Percentiles rank a stretch among this genome's conserved stretches.
phyloP scores from a whole-genome alignment of 2,797 vertebrate species.

The Myripristis murdjan region DNA sequence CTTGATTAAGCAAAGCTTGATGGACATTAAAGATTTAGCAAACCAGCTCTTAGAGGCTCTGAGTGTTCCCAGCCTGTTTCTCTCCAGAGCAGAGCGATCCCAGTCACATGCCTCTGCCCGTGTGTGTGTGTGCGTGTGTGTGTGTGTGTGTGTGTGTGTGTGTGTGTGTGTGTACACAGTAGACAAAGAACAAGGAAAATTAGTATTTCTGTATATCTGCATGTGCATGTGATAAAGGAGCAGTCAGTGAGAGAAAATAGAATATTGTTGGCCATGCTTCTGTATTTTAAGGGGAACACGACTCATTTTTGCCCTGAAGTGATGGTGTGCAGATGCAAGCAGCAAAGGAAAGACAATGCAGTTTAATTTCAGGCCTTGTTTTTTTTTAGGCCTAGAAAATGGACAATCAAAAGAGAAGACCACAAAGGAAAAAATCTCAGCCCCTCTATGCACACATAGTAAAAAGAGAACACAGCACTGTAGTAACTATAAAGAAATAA shows the following conservation, averaged over 20 bases:
- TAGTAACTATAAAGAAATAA: too few species aligned
- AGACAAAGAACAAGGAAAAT: not conserved
- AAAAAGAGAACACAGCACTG: too few species aligned
- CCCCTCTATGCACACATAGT: too few species aligned
- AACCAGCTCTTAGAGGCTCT: conserved; percentile 37
- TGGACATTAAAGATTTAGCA: conserved; percentile 67
- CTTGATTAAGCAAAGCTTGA: conserved; percentile 46
- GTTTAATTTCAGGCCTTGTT: conserved; percentile 12
- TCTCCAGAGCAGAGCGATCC: conserved; percentile 34
- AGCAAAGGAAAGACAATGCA: conserved; percentile 1
- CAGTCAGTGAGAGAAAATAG: too few species aligned
- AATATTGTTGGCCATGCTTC: too few species aligned
- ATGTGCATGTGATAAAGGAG: not conserved
- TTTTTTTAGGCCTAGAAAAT: not conserved
- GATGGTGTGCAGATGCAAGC: not conserved
- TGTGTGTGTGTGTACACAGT: conserved; percentile 10
- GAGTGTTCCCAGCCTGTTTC: conserved; percentile 38
- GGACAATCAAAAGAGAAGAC: not conserved
- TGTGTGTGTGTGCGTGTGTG: conserved; percentile 6
- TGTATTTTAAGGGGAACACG: not conserved
- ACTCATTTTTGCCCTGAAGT: not conserved
- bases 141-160: conserved; percentile 6
- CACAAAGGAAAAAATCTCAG: too few species aligned
- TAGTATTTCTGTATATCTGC: not conserved
- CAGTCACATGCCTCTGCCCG: conserved; percentile 46